Percentiles rank a stretch among this genome's conserved stretches.
Evolutionary conservation across 2,888 invertebrate genomes (phyloP).

Genomic region (Malacosoma neustria): DNA sequence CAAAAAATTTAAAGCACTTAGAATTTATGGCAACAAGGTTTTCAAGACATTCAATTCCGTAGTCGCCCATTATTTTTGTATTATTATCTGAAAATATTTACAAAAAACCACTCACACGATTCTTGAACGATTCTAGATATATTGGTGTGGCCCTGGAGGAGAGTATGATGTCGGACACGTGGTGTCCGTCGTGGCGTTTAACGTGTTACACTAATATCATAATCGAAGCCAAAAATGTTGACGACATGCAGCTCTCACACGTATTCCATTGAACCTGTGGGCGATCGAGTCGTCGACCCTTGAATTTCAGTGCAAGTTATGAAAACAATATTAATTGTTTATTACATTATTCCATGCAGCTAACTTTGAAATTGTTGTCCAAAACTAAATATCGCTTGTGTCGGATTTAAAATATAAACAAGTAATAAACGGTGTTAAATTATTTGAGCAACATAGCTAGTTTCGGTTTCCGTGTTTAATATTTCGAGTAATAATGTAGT

Average conservation of each 20-base stretch:
- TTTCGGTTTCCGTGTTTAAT: neutral
- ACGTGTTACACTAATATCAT: neutral
- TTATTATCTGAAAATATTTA: too few species aligned
- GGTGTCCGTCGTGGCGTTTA: neutral
- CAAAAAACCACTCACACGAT: neutral
- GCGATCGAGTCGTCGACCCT: conserved; percentile 19
- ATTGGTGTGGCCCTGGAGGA: too few species aligned
- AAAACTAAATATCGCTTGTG: neutral
- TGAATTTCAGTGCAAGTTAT: conserved; percentile 22
- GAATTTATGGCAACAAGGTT: too few species aligned
- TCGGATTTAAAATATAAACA: neutral
- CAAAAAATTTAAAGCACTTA: too few species aligned
- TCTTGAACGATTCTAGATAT: too few species aligned
- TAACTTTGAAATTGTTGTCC: neutral
- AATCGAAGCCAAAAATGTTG: neutral
- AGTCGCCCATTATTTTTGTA: too few species aligned
- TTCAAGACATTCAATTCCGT: too few species aligned
- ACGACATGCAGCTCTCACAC: neutral
- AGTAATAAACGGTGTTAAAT: neutral
- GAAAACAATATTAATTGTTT: conserved; percentile 27
- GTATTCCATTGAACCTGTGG: neutral
- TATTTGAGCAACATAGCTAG: too few species aligned
- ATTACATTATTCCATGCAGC: neutral
- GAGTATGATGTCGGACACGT: too few species aligned
- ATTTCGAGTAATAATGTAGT: neutral